Evolutionary conservation across 2,113 vertebrate species (phyloP), one percentile per base, ranked within the genome.

Genomic region (Oplegnathus fasciatus): DNA sequence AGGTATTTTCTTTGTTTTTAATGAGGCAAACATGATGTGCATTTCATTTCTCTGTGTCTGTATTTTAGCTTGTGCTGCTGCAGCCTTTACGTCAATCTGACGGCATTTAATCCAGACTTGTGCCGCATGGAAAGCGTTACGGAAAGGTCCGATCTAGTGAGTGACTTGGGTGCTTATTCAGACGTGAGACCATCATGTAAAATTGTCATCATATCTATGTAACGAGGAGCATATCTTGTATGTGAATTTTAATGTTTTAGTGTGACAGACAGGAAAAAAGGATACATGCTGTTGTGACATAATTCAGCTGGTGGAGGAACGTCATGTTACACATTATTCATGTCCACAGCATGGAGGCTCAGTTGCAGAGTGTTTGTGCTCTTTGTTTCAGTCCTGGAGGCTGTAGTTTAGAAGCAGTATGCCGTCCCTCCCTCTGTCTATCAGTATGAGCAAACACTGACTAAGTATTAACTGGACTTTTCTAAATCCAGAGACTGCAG

Each of bases 361-460:
- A 67, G 61, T 66, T 44, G 15, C 44, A 69, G n/a, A 78, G 52
- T 57, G 70, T 87, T 74, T 57, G 20, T 69, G 57, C 61, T 52
- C 50, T 85, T 69, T 74, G 48, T 62, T 0, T 69, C 60, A 13
- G 5, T 34, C 72, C 40, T 75, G 61, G 62, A 69, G 55, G 69
- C 40, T 72, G 44, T 42, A n/a, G 78, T 80, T 78, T 24, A 28
- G 60, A 42, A 2, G 68, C 80, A 60, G 46, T 1, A 26, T 6
- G 52, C 52, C 8, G 7, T n/a, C 26, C 54, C 40, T 77, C 73
- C 48, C 42, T 62, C 83, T 57, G 79, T 77, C 86, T 82, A 24
- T 88, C 88, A 74, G 68, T 61, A 26, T 64, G 64, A 84, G 77
- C 84, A 90, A 88, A 88, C 84, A 86, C 60, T 54, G 61, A 81